Percentiles rank a stretch among this genome's conserved stretches.
Conservation (phyloP, 2,888 invertebrate genomes). For the Coelogynopora nodosa region DNA sequence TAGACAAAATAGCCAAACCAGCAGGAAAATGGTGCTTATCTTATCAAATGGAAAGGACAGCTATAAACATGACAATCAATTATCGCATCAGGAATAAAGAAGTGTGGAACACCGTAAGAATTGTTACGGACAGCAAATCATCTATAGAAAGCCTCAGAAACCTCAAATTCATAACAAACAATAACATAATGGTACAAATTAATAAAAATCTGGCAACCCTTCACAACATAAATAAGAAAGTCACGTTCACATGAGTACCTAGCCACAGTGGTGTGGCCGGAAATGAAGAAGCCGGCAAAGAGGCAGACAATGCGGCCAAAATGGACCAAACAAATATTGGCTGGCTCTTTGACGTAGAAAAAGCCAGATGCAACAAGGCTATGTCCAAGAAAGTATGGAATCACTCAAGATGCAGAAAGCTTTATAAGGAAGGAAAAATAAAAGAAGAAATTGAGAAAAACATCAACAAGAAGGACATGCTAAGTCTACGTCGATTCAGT, state of each 20-base stretch:
- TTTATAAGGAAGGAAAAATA: neutral
- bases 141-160: neutral
- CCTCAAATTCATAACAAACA: neutral
- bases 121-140: neutral
- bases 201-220: neutral
- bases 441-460: neutral
- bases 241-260: neutral
- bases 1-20: neutral
- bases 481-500: neutral
- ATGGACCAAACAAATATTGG: neutral
- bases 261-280: no score
- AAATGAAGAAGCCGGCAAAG: neutral
- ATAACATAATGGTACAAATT: neutral
- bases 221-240: neutral
- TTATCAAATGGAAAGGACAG: neutral
- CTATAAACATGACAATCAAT: neutral
- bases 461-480: neutral
- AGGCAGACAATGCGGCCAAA: neutral
- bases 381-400: neutral
- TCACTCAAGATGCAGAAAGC: neutral
- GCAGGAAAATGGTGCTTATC: neutral
- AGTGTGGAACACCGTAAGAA: neutral
- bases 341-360: neutral
- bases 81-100: neutral
- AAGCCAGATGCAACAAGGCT: neutral